Percentiles rank a stretch among this genome's conserved stretches.
These are phyloP conservation scores for Ommatoiulus sabulosus DNA, from an alignment of 2,888 invertebrate genomes.

Conservation along the genomic window DNA sequence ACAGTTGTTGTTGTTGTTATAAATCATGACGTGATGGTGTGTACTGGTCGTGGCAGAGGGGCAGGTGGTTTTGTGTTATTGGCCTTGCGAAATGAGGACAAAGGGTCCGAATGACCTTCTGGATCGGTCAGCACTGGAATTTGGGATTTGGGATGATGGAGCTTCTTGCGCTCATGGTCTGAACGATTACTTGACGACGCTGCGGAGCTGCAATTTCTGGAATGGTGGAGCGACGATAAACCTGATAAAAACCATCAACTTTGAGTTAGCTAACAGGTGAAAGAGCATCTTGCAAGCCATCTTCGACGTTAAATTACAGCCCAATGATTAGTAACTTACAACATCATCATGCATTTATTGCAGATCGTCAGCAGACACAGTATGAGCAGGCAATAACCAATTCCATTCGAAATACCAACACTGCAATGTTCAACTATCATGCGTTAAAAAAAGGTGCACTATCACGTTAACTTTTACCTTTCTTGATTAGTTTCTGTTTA, in stretches of 20 bases:
- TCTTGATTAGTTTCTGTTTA: too few relatives aligned
- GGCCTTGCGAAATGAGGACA: constrained; percentile 11
- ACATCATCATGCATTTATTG: background rate
- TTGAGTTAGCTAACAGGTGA: background rate
- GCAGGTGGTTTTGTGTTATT: constrained; percentile 54
- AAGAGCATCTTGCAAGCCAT: background rate
- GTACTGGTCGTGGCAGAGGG: constrained; percentile 54
- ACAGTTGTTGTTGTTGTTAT: background rate
- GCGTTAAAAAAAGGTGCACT: too few relatives aligned
- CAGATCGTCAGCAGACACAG: background rate
- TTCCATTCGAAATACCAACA: background rate
- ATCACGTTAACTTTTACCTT: too few relatives aligned
- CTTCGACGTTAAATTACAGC: background rate
- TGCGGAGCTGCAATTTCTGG: background rate
- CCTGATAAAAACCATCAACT: background rate
- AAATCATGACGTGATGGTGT: constrained; percentile 45
- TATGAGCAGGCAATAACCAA: background rate
- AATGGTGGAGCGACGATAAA: constrained; percentile 12
- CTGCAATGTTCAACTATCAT: too few relatives aligned
- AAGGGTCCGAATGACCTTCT: background rate
- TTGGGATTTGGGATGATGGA: background rate
- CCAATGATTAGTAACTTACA: too few relatives aligned
- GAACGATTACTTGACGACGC: constrained; percentile 6
- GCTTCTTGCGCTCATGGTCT: background rate
- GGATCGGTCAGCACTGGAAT: background rate